A percentile compares a stretch with the other conserved stretches of the same genome.
These are phyloP conservation scores for Apogon talboti DNA, from an alignment of 2,797 vertebrate species.

Conservation along the genomic window DNA sequence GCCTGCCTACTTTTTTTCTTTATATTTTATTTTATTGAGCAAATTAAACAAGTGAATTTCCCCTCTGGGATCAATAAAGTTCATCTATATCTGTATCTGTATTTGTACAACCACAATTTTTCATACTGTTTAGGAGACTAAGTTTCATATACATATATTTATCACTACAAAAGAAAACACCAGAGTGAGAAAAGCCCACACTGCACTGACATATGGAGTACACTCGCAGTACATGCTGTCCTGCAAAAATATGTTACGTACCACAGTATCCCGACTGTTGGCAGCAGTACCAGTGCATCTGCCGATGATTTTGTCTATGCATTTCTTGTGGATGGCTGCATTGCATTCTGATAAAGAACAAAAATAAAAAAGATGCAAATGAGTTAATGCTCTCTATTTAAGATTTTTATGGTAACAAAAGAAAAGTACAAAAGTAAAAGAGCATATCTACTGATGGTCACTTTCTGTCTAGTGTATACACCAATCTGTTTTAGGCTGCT, in stretches of 20 bases:
- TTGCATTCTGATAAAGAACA: conserved; percentile 90
- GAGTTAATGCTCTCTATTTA: background rate
- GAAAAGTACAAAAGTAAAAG: conserved; percentile 2
- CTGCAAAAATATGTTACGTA: conserved; percentile 63
- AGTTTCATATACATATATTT: background rate
- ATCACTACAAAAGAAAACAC: conserved; percentile 8
- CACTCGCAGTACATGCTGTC: conserved; percentile 26
- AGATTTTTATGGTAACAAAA: background rate
- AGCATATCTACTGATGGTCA: background rate
- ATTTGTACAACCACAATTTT: background rate
- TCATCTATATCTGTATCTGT: too few relatives aligned
- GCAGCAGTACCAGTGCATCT: conserved; percentile 96
- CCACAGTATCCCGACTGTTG: conserved; percentile 94
- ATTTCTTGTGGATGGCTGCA: conserved; percentile 99
- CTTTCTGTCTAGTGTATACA: background rate
- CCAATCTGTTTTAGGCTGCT: background rate
- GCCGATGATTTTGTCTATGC: conserved; percentile 99
- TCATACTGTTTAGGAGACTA: background rate
- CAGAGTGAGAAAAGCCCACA: conserved; percentile 22
- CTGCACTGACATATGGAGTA: conserved; percentile 28
- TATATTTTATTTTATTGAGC: background rate
- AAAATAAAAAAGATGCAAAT: conserved; percentile 15
- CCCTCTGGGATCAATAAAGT: too few relatives aligned
- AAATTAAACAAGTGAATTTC: too few relatives aligned
- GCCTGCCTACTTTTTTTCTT: conserved; percentile 3